Percentiles rank a stretch among this genome's conserved stretches.
Conservation (phyloP, 2,797 vertebrate species). For the Dicrostonyx torquatus region DNA sequence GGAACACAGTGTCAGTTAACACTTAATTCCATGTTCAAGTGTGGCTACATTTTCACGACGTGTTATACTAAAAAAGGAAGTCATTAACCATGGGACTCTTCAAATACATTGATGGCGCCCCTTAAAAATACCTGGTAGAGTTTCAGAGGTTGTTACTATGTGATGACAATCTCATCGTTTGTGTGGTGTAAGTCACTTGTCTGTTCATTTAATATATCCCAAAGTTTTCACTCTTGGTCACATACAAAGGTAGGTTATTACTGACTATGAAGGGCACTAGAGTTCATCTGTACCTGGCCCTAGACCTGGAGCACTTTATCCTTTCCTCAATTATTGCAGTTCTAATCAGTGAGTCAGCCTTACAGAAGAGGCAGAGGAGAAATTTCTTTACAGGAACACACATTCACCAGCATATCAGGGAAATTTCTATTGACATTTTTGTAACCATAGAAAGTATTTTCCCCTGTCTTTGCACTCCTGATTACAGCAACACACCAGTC, state of each 20-base stretch:
- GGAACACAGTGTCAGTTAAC: background rate
- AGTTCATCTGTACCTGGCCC: background rate
- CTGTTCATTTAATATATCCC: background rate
- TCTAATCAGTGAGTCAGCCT: background rate
- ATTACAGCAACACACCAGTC: too few relatives aligned
- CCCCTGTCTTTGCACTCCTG: background rate
- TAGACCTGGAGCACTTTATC: background rate
- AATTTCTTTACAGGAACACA: background rate
- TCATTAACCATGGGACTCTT: background rate
- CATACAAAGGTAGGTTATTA: background rate
- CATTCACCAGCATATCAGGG: too few relatives aligned
- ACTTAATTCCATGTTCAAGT: background rate
- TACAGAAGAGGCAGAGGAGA: background rate
- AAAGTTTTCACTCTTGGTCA: too few relatives aligned
- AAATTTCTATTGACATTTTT: background rate
- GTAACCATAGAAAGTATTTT: background rate
- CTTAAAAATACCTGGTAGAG: background rate
- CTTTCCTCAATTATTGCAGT: too few relatives aligned
- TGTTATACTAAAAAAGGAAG: background rate
- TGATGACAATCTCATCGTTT: background rate
- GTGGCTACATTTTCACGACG: background rate
- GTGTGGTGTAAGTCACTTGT: background rate
- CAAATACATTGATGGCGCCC: background rate
- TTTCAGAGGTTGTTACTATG: background rate
- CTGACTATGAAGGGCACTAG: background rate